A percentile compares a stretch with the other conserved stretches of the same genome.
phyloP scores from a whole-genome alignment of 2,888 invertebrate genomes.

The Orchestes rusci region DNA sequence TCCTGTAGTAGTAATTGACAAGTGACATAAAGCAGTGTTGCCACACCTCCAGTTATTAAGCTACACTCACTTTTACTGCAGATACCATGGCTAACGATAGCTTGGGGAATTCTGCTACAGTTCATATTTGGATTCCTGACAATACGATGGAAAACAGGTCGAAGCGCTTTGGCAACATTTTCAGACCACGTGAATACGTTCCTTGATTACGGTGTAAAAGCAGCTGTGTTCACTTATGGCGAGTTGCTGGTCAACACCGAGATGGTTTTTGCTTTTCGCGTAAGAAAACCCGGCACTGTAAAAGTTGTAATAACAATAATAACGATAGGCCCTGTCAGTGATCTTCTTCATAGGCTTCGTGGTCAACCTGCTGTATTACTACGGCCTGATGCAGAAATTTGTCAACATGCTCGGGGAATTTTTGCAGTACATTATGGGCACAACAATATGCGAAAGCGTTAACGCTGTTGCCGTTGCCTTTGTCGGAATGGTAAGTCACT shows the following conservation, averaged over 20 bases:
- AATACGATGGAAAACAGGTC: constrained; percentile 76
- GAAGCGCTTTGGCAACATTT: constrained; percentile 58
- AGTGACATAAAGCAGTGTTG: no score
- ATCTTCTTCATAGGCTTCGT: constrained; percentile 92
- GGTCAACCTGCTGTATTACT: constrained; percentile 82
- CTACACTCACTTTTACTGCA: no score
- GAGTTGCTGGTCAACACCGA: constrained; percentile 51
- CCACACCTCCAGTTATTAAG: no score
- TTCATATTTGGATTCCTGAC: constrained; percentile 78
- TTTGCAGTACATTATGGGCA: constrained; percentile 65
- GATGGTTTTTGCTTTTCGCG: constrained; percentile 79
- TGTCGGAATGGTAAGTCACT: constrained; percentile 70
- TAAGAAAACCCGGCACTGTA: no score
- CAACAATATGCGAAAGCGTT: constrained; percentile 92
- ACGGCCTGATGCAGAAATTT: constrained; percentile 82
- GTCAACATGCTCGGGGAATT: constrained; percentile 74
- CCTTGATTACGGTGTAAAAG: constrained; percentile 68
- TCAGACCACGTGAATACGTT: constrained; percentile 65
- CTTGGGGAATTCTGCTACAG: constrained; percentile 75
- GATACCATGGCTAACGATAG: constrained; percentile 73
- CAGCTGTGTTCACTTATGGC: constrained; percentile 82
- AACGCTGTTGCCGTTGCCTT: constrained; percentile 92
- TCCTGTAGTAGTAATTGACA: no score
- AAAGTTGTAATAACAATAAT: no score
- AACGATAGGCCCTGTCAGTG: constrained; percentile 72